A percentile compares a stretch with the other conserved stretches of the same genome.
Evolutionary conservation across 2,113 vertebrate species (phyloP).

Genomic region (Gopherus evgoodei): DNA sequence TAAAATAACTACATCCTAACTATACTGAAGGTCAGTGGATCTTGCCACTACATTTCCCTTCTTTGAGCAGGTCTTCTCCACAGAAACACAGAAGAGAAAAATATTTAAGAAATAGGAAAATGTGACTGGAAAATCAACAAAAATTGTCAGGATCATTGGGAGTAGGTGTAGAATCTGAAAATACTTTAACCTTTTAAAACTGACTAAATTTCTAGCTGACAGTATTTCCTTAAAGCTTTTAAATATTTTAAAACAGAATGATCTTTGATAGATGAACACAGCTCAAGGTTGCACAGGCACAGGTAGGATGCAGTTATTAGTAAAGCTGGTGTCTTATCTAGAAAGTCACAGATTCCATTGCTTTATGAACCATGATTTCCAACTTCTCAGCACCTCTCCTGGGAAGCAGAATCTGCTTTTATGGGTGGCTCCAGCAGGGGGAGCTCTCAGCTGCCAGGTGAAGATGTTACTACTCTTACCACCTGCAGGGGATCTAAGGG

Average conservation of each 20-base stretch:
- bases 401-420: not conserved
- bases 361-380: not conserved
- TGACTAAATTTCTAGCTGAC: not conserved
- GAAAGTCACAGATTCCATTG: not conserved
- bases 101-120: constrained; percentile 40
- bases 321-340: not conserved
- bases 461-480: not conserved
- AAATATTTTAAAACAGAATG: not conserved
- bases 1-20: not conserved
- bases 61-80: constrained; percentile 57
- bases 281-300: not conserved
- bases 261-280: not conserved
- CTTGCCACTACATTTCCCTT: constrained; percentile 24
- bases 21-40: constrained; percentile 61
- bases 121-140: not conserved
- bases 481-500: not conserved
- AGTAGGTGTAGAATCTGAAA: not conserved
- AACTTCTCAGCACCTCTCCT: not conserved
- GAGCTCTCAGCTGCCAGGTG: not conserved
- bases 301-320: not conserved
- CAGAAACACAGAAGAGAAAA: constrained; percentile 60
- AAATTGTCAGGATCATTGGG: constrained; percentile 4
- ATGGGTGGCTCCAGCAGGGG: not conserved
- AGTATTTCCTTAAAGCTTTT: not conserved
- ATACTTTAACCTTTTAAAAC: not conserved